phyloP scores from a whole-genome alignment of 2,113 vertebrate species.

The Bubo bubo region DNA sequence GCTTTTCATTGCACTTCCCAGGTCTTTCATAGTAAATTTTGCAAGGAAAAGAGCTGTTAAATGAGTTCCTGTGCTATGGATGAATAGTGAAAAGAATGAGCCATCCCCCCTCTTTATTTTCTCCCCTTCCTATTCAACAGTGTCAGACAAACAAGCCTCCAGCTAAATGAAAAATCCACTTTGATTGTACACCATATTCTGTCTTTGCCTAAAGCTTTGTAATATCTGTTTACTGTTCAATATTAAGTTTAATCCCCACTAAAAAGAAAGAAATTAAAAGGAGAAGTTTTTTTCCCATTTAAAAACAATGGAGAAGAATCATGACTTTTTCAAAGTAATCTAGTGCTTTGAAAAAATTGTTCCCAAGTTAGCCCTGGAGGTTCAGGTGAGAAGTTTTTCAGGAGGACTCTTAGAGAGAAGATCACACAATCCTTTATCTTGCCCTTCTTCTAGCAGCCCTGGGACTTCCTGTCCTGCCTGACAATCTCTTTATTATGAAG shows the following conservation, averaged over 20 bases:
- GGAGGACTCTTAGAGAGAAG: not conserved
- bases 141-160: not conserved
- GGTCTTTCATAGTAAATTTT: not conserved
- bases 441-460: not conserved
- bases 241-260: not conserved
- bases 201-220: not conserved
- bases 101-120: fast-evolving
- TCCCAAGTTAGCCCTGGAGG: not conserved
- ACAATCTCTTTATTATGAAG: not conserved
- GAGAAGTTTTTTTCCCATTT: not conserved
- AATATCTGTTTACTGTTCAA: not conserved
- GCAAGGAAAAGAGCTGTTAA: not conserved
- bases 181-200: not conserved
- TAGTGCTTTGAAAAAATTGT: not conserved
- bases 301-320: not conserved
- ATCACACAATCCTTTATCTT: not conserved
- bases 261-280: not conserved
- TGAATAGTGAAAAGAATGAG: not conserved
- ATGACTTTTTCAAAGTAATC: not conserved
- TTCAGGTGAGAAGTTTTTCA: not conserved
- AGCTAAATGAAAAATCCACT: not conserved
- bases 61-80: not conserved
- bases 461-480: not conserved
- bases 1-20: not conserved
- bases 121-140: not conserved